Conservation (phyloP, 2,888 invertebrate genomes). For the Mantis religiosa region DNA sequence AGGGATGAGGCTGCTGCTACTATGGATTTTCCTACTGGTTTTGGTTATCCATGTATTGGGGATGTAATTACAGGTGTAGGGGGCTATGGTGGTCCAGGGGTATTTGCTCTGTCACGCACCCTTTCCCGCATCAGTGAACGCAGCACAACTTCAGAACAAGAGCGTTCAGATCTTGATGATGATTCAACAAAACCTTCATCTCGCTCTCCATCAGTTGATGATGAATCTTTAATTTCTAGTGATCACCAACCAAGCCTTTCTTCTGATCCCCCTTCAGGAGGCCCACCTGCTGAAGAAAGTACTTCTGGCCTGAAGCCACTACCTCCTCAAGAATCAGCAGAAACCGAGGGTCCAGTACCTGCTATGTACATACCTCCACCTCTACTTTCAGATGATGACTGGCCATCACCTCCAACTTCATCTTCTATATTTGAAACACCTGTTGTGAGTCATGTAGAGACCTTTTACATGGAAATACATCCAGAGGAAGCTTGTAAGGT, state of each 20-base stretch:
- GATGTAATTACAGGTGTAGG: slow-evolving; percentile 38
- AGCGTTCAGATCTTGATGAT: slow-evolving; percentile 71
- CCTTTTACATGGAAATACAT: slow-evolving; percentile 72
- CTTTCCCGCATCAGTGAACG: slow-evolving; percentile 82
- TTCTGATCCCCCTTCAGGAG: slow-evolving; percentile 76
- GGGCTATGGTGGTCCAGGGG: slow-evolving; percentile 55
- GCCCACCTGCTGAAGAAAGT: neutral
- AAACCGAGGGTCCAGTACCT: neutral
- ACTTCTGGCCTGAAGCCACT: slow-evolving; percentile 51
- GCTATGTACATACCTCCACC: slow-evolving; percentile 49
- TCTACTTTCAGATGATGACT: slow-evolving; percentile 70
- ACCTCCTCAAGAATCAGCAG: slow-evolving; percentile 36
- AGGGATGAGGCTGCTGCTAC: slow-evolving; percentile 59
- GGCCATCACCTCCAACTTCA: slow-evolving; percentile 73
- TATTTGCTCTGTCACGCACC: slow-evolving; percentile 71
- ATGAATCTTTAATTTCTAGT: slow-evolving; percentile 77
- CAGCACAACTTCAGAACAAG: slow-evolving; percentile 82
- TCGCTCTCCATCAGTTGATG: slow-evolving; percentile 77
- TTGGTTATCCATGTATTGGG: slow-evolving; percentile 64
- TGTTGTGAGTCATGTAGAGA: slow-evolving; percentile 71
- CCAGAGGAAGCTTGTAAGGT: slow-evolving; percentile 76
- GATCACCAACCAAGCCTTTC: slow-evolving; percentile 82
- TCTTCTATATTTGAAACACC: slow-evolving; percentile 65
- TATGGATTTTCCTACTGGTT: slow-evolving; percentile 69
- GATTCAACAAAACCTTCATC: slow-evolving; percentile 76